phyloP scores from a whole-genome alignment of 1,140 invertebrate genomes.

The Heterodera schachtii region DNA sequence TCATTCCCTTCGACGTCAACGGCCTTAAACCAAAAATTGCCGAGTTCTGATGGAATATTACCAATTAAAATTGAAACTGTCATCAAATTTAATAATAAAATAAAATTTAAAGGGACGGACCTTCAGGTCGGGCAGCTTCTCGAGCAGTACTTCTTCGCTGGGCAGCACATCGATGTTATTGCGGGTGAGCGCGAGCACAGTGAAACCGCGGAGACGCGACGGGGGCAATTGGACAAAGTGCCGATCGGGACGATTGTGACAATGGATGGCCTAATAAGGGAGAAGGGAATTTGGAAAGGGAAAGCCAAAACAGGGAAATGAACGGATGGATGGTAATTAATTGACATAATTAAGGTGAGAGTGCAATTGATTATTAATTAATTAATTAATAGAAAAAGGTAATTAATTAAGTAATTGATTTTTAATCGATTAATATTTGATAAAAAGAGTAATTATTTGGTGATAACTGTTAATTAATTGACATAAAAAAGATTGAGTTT shows the following conservation, averaged over 20 bases:
- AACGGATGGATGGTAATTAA: no score
- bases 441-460: no score
- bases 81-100: no score
- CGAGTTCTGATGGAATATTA: no score
- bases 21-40: slow-evolving; percentile 27
- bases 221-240: slow-evolving; percentile 33
- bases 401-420: no score
- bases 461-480: no score
- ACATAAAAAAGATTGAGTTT: no score
- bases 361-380: no score
- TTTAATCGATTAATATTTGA: background rate
- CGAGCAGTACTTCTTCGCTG: slow-evolving; percentile 38
- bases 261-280: slow-evolving; percentile 34
- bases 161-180: slow-evolving; percentile 48
- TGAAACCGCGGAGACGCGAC: slow-evolving; percentile 44
- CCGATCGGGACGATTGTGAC: slow-evolving; percentile 45
- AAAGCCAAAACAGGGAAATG: no score
- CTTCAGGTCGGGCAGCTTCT: slow-evolving; percentile 52
- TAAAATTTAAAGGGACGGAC: background rate
- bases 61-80: no score
- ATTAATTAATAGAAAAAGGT: no score
- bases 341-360: no score
- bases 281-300: background rate
- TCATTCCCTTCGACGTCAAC: slow-evolving; percentile 47
- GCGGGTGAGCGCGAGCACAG: slow-evolving; percentile 45